Evolutionary conservation across 1,140 invertebrate species (phyloP), one percentile per base, ranked within the genome.

Genomic region (Chymomyza costata): DNA sequence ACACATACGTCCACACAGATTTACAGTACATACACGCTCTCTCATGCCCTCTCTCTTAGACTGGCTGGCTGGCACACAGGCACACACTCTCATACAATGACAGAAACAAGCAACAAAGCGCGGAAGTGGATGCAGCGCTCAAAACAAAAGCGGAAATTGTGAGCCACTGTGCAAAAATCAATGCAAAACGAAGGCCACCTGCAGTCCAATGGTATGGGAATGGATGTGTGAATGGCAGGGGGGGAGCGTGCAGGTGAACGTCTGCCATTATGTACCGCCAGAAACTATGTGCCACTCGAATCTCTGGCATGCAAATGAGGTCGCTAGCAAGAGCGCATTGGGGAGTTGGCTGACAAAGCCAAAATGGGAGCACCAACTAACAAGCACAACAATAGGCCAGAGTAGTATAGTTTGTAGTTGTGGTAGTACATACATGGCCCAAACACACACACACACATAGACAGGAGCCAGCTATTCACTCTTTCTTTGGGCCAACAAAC

Each of bases 71-170:
- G n/a, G 18, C 34, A 30, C 44, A 28, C 25, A 28, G 5, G 10
- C 10, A 28, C 5, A 28, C 21, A 13, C 46, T 47, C 32, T 47
- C 47, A 44, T 38, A 51, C 53, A 61, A 50, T 39, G 38, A 49
- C 53, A 56, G 51, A 55, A 8, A 25, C 21, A 25, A 25, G n/a
- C 21, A 25, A 50, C 32, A 62, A 38, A 38, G 55, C 56, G 63
- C 71, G 71, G 71, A 78, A 80, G 66, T 78, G 71, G 73, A 78
- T 25, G 70, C 73, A 62, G 59, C 67, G 74, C 39, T 65, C 70
- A 80, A 80, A 76, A 78, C 71, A 78, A 78, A 71, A 71, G 66
- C 71, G 73, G 73, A 78, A 78, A 78, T 78, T 76, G 70, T 76
- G 71, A 61, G 70, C 70, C 53, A 59, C 57, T 51, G 18, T 55